Evolutionary conservation across 2,113 vertebrate species (phyloP).

Genomic region (Polypterus senegalus): DNA sequence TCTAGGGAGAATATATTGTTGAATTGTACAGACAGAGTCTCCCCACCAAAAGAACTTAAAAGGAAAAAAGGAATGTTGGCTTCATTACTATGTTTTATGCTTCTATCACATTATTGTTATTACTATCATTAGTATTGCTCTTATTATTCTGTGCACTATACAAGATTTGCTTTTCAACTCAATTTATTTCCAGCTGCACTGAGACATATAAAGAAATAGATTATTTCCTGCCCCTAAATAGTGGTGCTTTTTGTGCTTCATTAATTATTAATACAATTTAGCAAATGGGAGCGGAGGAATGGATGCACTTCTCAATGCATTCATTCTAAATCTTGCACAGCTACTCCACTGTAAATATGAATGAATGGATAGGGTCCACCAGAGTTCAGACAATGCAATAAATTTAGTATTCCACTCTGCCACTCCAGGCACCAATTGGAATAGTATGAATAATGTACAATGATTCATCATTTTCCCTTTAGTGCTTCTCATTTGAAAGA

Average conservation of each 20-base stretch:
- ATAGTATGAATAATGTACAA: slow-evolving; percentile 26
- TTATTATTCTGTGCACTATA: too few relatives aligned
- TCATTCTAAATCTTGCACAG: slow-evolving; percentile 30
- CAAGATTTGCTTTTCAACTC: too few relatives aligned
- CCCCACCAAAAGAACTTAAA: slow-evolving; percentile 50
- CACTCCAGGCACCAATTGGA: slow-evolving; percentile 21
- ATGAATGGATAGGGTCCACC: background rate
- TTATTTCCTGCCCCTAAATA: background rate
- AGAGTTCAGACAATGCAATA: background rate
- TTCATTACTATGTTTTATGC: slow-evolving; percentile 28
- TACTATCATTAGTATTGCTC: slow-evolving; percentile 43
- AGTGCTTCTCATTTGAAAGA: background rate
- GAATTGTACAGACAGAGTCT: slow-evolving; percentile 56
- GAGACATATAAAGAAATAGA: background rate
- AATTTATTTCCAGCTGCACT: too few relatives aligned
- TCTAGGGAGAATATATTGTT: slow-evolving; percentile 57
- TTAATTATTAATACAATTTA: slow-evolving; percentile 46
- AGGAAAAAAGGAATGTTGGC: slow-evolving; percentile 29
- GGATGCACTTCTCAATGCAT: slow-evolving; percentile 19
- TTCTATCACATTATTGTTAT: slow-evolving; percentile 26
- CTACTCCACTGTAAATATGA: slow-evolving; percentile 21
- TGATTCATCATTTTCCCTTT: slow-evolving; percentile 26
- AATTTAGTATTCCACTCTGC: slow-evolving; percentile 16
- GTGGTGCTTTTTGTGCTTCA: slow-evolving; percentile 16
- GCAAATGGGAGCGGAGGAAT: slow-evolving; percentile 33